phyloP scores from a whole-genome alignment of 1,140 invertebrate species.

The Psix sp. region DNA sequence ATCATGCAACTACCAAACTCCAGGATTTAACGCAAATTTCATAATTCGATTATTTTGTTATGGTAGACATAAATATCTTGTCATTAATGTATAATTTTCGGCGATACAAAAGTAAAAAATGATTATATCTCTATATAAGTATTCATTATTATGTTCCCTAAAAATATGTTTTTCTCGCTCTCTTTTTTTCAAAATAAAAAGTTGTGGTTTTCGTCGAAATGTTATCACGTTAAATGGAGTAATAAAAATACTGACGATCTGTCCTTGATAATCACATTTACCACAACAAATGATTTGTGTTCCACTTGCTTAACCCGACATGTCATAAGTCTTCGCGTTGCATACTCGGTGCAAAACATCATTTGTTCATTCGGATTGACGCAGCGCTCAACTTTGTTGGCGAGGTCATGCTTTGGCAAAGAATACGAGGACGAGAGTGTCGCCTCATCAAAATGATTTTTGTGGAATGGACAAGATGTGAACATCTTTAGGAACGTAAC shows the following conservation, averaged over 20 bases:
- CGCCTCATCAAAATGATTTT: slow-evolving; percentile 19
- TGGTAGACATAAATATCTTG: slow-evolving; percentile 48
- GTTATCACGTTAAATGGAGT: slow-evolving; percentile 16
- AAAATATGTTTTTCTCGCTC: slow-evolving; percentile 23
- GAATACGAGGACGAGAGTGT: slow-evolving; percentile 19
- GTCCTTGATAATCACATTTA: slow-evolving; percentile 45
- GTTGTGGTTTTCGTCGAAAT: slow-evolving; percentile 14
- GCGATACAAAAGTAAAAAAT: slow-evolving; percentile 48
- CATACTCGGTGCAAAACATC: slow-evolving; percentile 9
- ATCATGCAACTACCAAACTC: slow-evolving; percentile 20
- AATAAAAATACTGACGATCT: slow-evolving; percentile 38
- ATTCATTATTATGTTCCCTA: slow-evolving; percentile 12
- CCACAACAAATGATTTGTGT: slow-evolving; percentile 42
- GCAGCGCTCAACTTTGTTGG: slow-evolving; percentile 18
- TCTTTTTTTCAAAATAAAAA: slow-evolving; percentile 9
- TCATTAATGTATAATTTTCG: slow-evolving; percentile 15
- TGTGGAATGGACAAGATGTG: slow-evolving; percentile 40
- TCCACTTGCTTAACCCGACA: slow-evolving; percentile 8
- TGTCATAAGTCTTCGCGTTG: slow-evolving; percentile 5
- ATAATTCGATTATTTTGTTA: slow-evolving; percentile 32
- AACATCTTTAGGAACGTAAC: slow-evolving; percentile 43
- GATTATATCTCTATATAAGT: slow-evolving; percentile 14
- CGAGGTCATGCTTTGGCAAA: slow-evolving; percentile 49
- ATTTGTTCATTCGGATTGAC: slow-evolving; percentile 14
- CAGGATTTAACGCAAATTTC: slow-evolving; percentile 44